Base-by-base conservation (phyloP, 2,113 vertebrate species). In the Calidris pugnax region DNA sequence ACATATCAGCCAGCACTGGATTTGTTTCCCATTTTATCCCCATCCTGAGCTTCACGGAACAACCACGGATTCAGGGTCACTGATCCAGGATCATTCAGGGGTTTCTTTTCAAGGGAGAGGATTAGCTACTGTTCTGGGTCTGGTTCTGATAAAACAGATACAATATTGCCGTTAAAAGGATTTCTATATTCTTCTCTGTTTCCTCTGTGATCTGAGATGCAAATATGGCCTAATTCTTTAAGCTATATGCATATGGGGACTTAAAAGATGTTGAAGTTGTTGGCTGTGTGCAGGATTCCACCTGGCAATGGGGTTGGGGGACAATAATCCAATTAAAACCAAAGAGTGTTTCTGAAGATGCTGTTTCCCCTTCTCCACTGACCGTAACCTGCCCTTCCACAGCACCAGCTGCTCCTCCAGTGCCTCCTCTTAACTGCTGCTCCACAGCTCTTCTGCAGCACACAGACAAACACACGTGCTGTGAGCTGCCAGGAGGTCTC, bases 351-450 rank as follows among this genome's bases (percentile, higher is more conserved):
- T 30, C 81, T 59, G 51, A 56, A 35, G 51, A 69, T 4, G 4
- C 11, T 1, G 0, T 35, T 71, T 56, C 8, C 17, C 23, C 15
- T 53, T 57, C 43, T n/a, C 23, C n/a, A 27, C 30, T 0, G 1
- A 2, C 32, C 5, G 11, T 14, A 37, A 55, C 45, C 69, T n/a
- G 13, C 39, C 47, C 21, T 28, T 30, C 10, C 39, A 19, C 14
- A 51, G 50, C 33, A 66, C 35, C 37, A 7, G 7, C 41, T 22
- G 55, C 47, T 85, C 30, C 66, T 59, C 23, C 28, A 28, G 12
- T 22, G 43, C 19, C 14, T 43, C 76, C 35, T 43, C 50, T n/a
- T 7, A 17, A 33, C 26, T 3, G 55, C 24, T 76, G 55, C 24
- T 76, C 37, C 18, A 8, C 45, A 26, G 26, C 82, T 60, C 27